These are phyloP conservation scores for Bradynema listronoti DNA, from an alignment of 1,140 invertebrate genomes.

Conservation along the genomic window DNA sequence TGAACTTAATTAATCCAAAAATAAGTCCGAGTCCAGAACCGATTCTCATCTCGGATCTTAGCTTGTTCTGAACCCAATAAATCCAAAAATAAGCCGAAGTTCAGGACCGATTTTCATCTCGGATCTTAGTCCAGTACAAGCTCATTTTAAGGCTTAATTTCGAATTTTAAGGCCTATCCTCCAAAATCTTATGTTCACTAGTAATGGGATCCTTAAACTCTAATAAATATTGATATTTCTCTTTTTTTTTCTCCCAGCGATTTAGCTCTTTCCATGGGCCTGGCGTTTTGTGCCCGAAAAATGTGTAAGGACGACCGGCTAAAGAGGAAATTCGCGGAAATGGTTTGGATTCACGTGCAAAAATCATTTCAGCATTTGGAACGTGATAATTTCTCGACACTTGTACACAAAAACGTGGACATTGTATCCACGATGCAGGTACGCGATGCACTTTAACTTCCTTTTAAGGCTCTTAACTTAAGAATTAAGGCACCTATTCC, in stretches of 20 bases:
- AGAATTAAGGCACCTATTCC: neutral
- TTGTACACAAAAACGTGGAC: neutral
- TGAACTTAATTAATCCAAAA: too few relatives aligned
- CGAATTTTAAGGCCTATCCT: too few relatives aligned
- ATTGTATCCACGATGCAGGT: conserved; percentile 9
- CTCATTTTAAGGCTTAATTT: conserved; percentile 1
- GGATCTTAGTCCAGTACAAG: too few relatives aligned
- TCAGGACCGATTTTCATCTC: too few relatives aligned
- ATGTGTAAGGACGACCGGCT: conserved; percentile 50
- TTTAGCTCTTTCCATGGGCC: conserved; percentile 47
- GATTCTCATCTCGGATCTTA: too few relatives aligned
- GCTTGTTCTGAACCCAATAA: too few relatives aligned
- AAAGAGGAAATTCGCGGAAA: conserved; percentile 44
- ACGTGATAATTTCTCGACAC: conserved; percentile 1
- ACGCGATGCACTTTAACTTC: neutral
- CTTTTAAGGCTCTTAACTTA: neutral
- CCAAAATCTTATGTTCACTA: neutral
- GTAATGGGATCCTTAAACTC: too few relatives aligned
- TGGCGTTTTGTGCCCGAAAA: conserved; percentile 52
- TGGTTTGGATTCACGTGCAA: conserved; percentile 1
- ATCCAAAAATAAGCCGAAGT: too few relatives aligned
- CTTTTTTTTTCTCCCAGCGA: conserved; percentile 32
- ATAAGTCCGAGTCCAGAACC: too few relatives aligned
- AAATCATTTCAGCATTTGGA: conserved; percentile 4
- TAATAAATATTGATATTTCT: neutral